Base-by-base conservation (phyloP, 2,113 vertebrate species). In the Ascaphus truei region DNA sequence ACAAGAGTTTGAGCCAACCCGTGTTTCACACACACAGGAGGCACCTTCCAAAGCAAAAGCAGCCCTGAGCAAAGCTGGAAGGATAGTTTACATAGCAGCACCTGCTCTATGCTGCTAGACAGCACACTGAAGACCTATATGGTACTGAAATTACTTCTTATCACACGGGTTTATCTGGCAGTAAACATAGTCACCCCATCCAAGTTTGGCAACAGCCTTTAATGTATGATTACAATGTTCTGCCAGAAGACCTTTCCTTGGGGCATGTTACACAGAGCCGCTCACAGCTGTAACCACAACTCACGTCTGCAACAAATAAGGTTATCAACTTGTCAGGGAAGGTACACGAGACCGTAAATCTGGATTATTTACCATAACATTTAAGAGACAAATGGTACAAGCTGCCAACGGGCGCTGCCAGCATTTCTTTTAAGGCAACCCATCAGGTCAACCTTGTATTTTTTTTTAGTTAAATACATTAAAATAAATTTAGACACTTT, bases 201-300 rank as follows among this genome's bases (percentile, higher is more conserved):
- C n/a, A n/a, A 18, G 66, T 75, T 82, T 69, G 79, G 80, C 80
- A 81, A 85, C 62, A 56, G 36, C 37, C 62, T 64, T 74, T 75
- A 71, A 73, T 48, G 68, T 57, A 43, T 50, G 73, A 77, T 75
- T 75, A 74, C 63, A 71, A 63, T 77, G 39, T 72, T 71, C 64
- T 72, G 62, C 48, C 72, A 77, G 73, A 76, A 77, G 79, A 76
- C 39, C 72, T 79, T 73, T 74, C 75, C 74, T 75, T 16, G 63
- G 67, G 73, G 75, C 75, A 79, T 4, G 3, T 48, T 33, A 55
- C 55, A 71, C 66, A 26, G 20, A 65, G 51, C 41, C 29, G 56
- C 64, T 61, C 1, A 1, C 43, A 74, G 65, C 61, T 73, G 26
- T 36, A 78, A 72, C 72, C 73, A 59, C 76, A 75, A 64, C 64